These are phyloP conservation scores for Antechinus stuartii DNA, from an alignment of 2,113 vertebrate species.

Conservation along the genomic window DNA sequence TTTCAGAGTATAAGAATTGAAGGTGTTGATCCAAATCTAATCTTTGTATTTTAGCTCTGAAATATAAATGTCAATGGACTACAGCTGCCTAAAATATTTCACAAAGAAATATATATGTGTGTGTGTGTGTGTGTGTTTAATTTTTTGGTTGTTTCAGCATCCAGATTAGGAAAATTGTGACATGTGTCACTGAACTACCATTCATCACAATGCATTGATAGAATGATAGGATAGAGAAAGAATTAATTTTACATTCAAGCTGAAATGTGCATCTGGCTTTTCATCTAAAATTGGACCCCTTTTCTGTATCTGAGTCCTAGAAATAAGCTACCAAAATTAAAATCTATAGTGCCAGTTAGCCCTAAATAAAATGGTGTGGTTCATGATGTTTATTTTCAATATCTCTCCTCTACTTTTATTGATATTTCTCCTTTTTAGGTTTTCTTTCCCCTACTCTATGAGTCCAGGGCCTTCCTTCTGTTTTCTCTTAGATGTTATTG, in stretches of 20 bases:
- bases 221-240: not conserved
- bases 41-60: constrained; percentile 80
- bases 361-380: not conserved
- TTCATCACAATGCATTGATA: not conserved
- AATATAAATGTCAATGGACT: constrained; percentile 82
- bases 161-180: constrained; percentile 30
- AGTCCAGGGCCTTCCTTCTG: not conserved
- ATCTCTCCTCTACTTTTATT: not conserved
- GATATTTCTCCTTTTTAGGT: not conserved
- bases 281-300: not conserved
- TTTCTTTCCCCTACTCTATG: not conserved
- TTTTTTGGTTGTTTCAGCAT: constrained; percentile 31
- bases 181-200: not conserved
- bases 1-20: constrained; percentile 79
- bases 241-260: not conserved
- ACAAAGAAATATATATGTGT: not conserved
- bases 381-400: not conserved
- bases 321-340: not conserved
- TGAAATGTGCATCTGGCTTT: not conserved
- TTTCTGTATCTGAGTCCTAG: not conserved
- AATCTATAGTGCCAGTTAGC: not conserved
- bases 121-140: not conserved
- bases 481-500: not conserved
- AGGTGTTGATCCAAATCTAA: constrained; percentile 84
- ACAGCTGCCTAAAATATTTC: constrained; percentile 40